Conservation (phyloP, 2,888 invertebrate genomes). For the Gastrophysa polygoni region DNA sequence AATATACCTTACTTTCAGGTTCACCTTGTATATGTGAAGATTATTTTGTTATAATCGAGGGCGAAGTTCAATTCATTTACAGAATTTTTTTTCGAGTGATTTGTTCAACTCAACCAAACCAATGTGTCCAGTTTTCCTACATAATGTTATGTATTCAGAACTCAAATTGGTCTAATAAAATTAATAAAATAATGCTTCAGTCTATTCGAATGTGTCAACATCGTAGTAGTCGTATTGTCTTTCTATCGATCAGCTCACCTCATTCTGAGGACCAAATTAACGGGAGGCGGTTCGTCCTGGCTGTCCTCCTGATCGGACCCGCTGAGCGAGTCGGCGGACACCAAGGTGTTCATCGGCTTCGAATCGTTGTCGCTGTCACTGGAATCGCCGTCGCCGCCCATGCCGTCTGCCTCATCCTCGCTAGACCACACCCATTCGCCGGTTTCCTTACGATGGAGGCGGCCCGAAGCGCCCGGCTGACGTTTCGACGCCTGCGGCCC, state of each 20-base stretch:
- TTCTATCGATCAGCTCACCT: constrained; percentile 61
- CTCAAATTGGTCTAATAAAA: too few relatives aligned
- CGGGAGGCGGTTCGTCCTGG: constrained; percentile 55
- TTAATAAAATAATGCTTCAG: too few relatives aligned
- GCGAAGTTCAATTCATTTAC: too few relatives aligned
- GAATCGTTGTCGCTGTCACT: constrained; percentile 63
- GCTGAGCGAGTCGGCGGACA: constrained; percentile 53
- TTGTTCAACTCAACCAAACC: too few relatives aligned
- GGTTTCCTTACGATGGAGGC: constrained; percentile 90
- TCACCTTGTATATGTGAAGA: too few relatives aligned
- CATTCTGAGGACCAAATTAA: constrained; percentile 89
- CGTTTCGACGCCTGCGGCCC: constrained; percentile 74
- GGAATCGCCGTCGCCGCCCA: constrained; percentile 57
- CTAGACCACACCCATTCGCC: constrained; percentile 99
- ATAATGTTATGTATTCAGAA: too few relatives aligned
- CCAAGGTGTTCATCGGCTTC: constrained; percentile 59
- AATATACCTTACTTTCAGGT: too few relatives aligned
- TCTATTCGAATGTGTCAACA: too few relatives aligned
- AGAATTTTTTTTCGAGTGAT: too few relatives aligned
- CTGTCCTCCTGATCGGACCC: constrained; percentile 59
- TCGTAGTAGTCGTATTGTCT: too few relatives aligned
- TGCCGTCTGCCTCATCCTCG: constrained; percentile 78
- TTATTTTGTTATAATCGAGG: too few relatives aligned
- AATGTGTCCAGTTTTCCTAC: too few relatives aligned
- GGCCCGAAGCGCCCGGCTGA: constrained; percentile 85